Base-by-base conservation (phyloP, 2,888 invertebrate genomes). In the Emmelina monodactyla region DNA sequence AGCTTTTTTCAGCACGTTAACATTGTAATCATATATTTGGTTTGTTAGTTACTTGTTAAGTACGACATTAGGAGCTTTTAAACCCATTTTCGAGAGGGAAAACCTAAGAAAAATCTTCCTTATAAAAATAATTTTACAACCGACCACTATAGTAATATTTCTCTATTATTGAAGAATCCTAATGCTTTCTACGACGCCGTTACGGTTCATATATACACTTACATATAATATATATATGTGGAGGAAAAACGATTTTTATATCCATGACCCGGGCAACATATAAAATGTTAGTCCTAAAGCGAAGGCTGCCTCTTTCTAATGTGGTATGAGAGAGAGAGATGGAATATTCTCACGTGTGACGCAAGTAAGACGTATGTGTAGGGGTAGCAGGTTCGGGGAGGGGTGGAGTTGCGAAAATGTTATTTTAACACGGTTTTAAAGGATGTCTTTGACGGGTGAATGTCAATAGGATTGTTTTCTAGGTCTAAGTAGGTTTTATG, bases 251-350 rank as follows among this genome's bases (percentile, higher is more conserved):
- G 75, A 75, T 75, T 78, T 75, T 76, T 79, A 79, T 76, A 78
- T 79, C 79, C 76, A 72, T 82, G 81, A 80, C 80, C 79, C 76
- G 58, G 76, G 72, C 68, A 81, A 80, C 79, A 63, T 75, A 79
- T 80, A 81, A 80, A 79, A 72, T 69, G 78, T 80, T 80, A 63
- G 73, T 67, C 78, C 73, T 75, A 71, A 73, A 72, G n/a, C 70
- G 67, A 47, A 48, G 48, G 19, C 35, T 43, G 37, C 37, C 37
- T 69, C 75, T 57, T 59, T 76, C 68, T 50, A 36, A 42, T 47
- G 33, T 30, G 33, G 38, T 54, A 51, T 33, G 70, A 44, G 56
- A 32, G 58, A 72, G 53, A 33, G 59, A 53, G 70, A 64, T 11
- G 49, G 49, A 55, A 25, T 39, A 46, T 58, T 60, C 47, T 52